Base-by-base conservation (phyloP, 2,888 invertebrate genomes). In the Sarcophaga subvicina region DNA sequence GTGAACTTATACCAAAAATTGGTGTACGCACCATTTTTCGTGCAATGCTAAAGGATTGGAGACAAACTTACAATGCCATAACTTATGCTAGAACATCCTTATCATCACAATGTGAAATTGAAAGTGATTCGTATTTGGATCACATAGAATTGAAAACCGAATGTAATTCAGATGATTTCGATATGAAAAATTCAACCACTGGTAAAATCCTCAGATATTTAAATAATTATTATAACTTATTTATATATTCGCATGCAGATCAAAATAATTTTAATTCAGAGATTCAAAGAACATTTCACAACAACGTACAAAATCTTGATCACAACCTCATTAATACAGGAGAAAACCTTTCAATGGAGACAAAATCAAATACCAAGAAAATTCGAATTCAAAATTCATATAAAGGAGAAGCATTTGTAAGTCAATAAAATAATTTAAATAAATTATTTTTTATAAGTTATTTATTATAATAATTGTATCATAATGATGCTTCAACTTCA, bases 1-100 rank as follows among this genome's bases (percentile, higher is more conserved):
- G 62, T 72, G 89, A 90, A 60, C 86, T 91, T 6, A 88, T 90
- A 88, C 90, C 90, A 27, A 90, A 90, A 89, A 89, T 90, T 25
- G 90, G 90, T 54, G 85, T 89, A 72, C 89, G 90, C 5, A 88
- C 90, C 6, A 90, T 90, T 85, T 91, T 91, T 88, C 89, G 90
- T 1, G 89, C 88, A 5, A 86, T 84, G 59, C 66, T 90, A 8
- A 72, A 76, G 4, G 85, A 89, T 62, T 90, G 89, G 89, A 79
- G 88, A 27, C 80, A 89, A 70, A 78, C 73, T 6, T 72, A 88
- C 66, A 85, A 85, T 67, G 49, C 82, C n/a, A 63, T 62, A 47
- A 37, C n/a, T 27, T 80, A 25, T 72, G 8, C 54, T 25, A 84
- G 8, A 45, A 3, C 37, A 47, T 69, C 77, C 8, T 64, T 27